Evolutionary conservation across 2,113 vertebrate species (phyloP), one percentile per base, ranked within the genome.

Genomic region (Calyptomena viridis): DNA sequence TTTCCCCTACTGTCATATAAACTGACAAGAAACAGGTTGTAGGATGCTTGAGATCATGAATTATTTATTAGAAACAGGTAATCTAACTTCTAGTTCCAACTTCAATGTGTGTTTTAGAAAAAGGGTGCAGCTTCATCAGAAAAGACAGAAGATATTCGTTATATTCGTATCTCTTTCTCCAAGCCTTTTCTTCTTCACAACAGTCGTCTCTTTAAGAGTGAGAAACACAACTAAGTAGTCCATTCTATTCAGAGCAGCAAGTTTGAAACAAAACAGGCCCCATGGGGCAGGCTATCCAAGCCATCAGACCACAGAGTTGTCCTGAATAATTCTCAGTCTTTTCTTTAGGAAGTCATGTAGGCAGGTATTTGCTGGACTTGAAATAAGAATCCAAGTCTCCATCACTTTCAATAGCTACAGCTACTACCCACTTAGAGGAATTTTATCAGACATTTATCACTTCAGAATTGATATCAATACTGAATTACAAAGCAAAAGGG

Each of bases 251-350:
- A 89, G 39, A 93, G 56, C 37, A 62, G 28, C 39, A 67, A 91
- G 27, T 31, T 33, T 87, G 89, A 93, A 95, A 94, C 69, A 93
- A 94, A 94, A 52, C 74, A 75, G 64, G 44, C 52, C 66, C 84
- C 69, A 27, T 47, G 77, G 42, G 81, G 24, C 64, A 66, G n/a
- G 58, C 35, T 87, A 67, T 59, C 63, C 62, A 50, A 67, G 62
- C 67, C n/a, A 84, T 78, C 64, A 72, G 39, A 71, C 35, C 64
- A 35, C 52, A 82, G 27, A 78, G 19, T 12, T 56, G 56, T 75
- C 73, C 81, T 89, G 77, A 94, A 91, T 87, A 52, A 21, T 69
- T 78, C 66, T 84, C 90, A 87, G 2, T 68, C 66, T 94, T 84
- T 84, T 66, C 60, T 87, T 84, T 46, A n/a, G 67, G 35, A 92